Conservation (phyloP, 2,113 vertebrate genomes). For the Tonatia bakeri region DNA sequence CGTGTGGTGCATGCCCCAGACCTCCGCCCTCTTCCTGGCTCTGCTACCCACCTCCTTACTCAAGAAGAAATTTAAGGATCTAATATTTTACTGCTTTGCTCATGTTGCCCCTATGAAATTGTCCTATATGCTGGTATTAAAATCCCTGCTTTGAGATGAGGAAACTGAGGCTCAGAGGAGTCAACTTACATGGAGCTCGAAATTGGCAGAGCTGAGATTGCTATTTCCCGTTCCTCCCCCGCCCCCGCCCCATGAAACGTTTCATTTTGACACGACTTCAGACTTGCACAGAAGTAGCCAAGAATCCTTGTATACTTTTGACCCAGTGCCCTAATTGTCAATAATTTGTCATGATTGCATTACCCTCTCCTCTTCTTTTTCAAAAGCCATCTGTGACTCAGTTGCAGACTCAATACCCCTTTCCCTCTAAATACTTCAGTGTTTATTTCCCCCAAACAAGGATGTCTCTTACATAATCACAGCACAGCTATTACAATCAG, state of each 20-base stretch:
- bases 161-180: not conserved
- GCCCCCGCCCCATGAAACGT: not conserved
- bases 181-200: not conserved
- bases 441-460: not conserved
- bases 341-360: not conserved
- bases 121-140: accelerated
- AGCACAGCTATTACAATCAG: not conserved
- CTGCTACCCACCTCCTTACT: not conserved
- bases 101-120: accelerated
- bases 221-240: too few species aligned
- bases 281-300: not conserved
- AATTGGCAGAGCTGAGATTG: not conserved
- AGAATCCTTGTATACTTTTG: not conserved
- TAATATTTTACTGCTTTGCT: not conserved
- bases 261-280: not conserved
- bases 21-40: not conserved
- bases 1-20: accelerated
- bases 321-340: not conserved
- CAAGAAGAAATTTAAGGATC: not conserved
- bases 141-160: not conserved
- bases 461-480: not conserved
- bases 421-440: not conserved
- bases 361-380: not conserved
- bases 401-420: not conserved
- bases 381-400: not conserved